Base-by-base conservation (phyloP, 2,113 vertebrate genomes). In the Chloebia gouldiae region DNA sequence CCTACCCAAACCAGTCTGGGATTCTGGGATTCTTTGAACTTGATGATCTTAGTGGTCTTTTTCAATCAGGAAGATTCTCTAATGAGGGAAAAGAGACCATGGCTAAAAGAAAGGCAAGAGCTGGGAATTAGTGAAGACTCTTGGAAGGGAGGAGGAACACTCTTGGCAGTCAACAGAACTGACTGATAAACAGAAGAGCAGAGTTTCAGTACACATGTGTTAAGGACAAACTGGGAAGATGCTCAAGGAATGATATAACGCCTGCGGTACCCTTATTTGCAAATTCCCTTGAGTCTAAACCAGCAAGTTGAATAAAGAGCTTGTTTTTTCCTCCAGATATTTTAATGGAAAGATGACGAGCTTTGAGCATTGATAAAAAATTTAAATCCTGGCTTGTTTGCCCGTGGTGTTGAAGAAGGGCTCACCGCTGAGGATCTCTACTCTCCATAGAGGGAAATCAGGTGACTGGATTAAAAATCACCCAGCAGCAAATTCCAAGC, bases 181-280 rank as follows among this genome's bases (percentile, higher is more conserved):
- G 1, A 25, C 45, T 76, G 70, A 63, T 68, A 82, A 92, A 93
- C 78, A 88, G 53, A 75, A 24, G 11, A 70, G 79, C 90, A 28
- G 68, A 70, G 64, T 84, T 93, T 66, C 51, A 80, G 79, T 19
- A 63, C 8, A 9, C 0, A 7, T 44, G 15, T 23, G 44, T 90
- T 79, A 85, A 65, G 79, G 81, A 89, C 49, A 64, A 81, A 6
- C 70, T 66, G 59, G 40, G 56, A 78, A 87, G 73, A 81, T 64
- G 81, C 53, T 81, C 72, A 15, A 60, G 21, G 78, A 47, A 68
- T 76, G 35, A 79, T 44, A 75, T 49, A 94, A 79, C 1, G 4
- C 2, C 56, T 95, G 66, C 45, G 79, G 22, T 14, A 22, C 49
- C 65, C 69, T 66, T 11, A 28, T 54, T 79, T 79, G 47, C 24